These are phyloP conservation scores for Neostethus bicornis DNA, from an alignment of 2,797 vertebrate genomes.

Conservation along the genomic window DNA sequence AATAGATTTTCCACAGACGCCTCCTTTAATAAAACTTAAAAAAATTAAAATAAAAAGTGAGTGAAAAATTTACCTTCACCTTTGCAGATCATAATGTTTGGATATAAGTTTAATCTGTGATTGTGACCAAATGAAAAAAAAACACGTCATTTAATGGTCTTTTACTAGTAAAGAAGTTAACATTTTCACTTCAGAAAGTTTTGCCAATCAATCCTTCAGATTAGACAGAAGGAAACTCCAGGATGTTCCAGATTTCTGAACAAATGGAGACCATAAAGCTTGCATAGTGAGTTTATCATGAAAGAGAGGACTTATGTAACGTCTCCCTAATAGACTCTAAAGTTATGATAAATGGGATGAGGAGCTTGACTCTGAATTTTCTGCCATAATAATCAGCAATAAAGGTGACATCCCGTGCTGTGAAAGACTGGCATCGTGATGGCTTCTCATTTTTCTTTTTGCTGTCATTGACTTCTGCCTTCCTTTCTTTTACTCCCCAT, in stretches of 20 bases:
- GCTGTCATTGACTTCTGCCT: slow-evolving; percentile 9
- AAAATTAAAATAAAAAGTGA: too few relatives aligned
- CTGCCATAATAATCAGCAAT: slow-evolving; percentile 38
- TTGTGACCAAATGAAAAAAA: too few relatives aligned
- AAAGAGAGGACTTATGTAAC: slow-evolving; percentile 31
- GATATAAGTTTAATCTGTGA: too few relatives aligned
- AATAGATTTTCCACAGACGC: too few relatives aligned
- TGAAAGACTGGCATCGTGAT: slow-evolving; percentile 12
- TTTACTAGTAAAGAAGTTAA: slow-evolving; percentile 3
- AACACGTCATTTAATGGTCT: background rate
- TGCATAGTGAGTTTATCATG: slow-evolving; percentile 20
- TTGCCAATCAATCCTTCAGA: slow-evolving; percentile 29
- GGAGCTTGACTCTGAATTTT: slow-evolving; percentile 28
- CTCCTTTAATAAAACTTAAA: too few relatives aligned
- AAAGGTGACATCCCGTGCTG: slow-evolving; percentile 28
- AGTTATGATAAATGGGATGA: slow-evolving; percentile 36
- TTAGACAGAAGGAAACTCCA: slow-evolving; percentile 37
- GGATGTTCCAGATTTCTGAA: slow-evolving; percentile 34
- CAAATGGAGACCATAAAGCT: slow-evolving; percentile 9
- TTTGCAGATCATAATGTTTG: too few relatives aligned
- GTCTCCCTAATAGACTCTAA: slow-evolving; percentile 15
- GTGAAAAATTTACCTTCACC: too few relatives aligned
- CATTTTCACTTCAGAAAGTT: slow-evolving; percentile 22
- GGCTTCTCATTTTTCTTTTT: slow-evolving; percentile 6
- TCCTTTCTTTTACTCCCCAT: slow-evolving; percentile 2